These are phyloP conservation scores for Elephantulus edwardii DNA, from an alignment of 2,113 vertebrate genomes.

Conservation along the genomic window DNA sequence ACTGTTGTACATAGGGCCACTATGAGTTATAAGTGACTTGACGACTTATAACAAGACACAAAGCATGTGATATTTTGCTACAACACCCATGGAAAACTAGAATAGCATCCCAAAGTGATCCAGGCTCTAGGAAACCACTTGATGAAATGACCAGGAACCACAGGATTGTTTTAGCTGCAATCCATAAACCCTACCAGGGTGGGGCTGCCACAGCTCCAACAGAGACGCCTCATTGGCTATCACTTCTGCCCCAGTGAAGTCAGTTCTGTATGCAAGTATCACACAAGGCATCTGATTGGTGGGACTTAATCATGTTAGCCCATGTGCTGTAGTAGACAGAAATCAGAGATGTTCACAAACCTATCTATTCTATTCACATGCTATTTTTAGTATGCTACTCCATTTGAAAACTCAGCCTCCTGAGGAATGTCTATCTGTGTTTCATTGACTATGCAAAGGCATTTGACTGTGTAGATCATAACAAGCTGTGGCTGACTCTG, in stretches of 20 bases:
- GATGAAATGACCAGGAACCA: not conserved
- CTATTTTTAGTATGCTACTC: conserved; percentile 6
- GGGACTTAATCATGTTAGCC: not conserved
- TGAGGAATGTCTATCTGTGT: too few species aligned
- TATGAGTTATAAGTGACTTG: too few species aligned
- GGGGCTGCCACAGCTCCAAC: not conserved
- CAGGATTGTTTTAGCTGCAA: not conserved
- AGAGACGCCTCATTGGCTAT: not conserved
- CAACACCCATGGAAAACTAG: not conserved
- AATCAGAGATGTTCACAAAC: not conserved
- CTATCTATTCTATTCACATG: not conserved
- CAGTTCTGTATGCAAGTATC: not conserved
- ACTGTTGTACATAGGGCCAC: too few species aligned
- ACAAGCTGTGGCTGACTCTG: too few species aligned
- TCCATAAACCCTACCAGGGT: not conserved
- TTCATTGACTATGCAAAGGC: too few species aligned
- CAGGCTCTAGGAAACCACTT: not conserved
- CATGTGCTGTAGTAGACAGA: not conserved
- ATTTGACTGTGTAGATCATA: too few species aligned
- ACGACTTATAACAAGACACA: too few species aligned
- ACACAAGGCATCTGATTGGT: not conserved
- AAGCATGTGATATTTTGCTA: not conserved
- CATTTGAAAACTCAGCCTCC: too few species aligned
- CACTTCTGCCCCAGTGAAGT: not conserved
- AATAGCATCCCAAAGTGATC: not conserved